Evolutionary conservation across 2,797 vertebrate genomes (phyloP).

Genomic region (Premnoplex brunnescens): DNA sequence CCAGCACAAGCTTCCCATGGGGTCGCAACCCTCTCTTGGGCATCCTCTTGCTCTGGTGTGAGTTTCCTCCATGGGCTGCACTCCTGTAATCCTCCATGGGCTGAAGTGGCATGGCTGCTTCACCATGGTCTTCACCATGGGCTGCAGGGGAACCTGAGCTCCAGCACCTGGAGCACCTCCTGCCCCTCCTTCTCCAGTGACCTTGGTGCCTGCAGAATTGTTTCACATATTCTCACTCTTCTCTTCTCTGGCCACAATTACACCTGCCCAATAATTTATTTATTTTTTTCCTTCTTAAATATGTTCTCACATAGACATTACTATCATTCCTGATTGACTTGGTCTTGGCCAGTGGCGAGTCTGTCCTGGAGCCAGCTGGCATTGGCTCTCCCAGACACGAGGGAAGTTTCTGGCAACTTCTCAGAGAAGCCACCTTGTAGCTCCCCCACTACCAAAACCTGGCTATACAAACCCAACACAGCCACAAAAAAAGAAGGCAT

Average conservation of each 20-base stretch:
- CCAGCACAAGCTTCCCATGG: neutral
- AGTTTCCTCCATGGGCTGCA: neutral
- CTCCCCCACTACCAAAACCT: fast-evolving
- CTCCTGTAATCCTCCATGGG: fast-evolving
- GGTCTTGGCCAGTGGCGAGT: fast-evolving
- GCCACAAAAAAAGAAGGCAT: neutral
- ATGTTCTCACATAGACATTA: neutral
- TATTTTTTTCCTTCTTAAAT: neutral
- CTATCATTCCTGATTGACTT: neutral
- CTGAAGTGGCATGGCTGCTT: neutral
- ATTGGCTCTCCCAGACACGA: fast-evolving
- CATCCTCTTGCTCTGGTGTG: neutral
- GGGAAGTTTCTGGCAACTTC: neutral
- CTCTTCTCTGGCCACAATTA: neutral
- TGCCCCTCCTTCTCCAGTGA: neutral
- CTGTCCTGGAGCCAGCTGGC: fast-evolving
- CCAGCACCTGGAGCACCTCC: fast-evolving
- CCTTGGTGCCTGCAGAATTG: neutral
- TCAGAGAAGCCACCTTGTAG: neutral
- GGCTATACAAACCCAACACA: neutral
- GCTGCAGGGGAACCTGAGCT: neutral
- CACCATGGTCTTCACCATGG: fast-evolving
- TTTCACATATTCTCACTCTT: fast-evolving
- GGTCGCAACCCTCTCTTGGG: neutral
- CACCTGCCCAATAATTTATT: too few species aligned